Percentiles rank a stretch among this genome's conserved stretches.
These are phyloP conservation scores for Ennomos fuscantarius DNA, from an alignment of 2,888 invertebrate species.

Conservation along the genomic window DNA sequence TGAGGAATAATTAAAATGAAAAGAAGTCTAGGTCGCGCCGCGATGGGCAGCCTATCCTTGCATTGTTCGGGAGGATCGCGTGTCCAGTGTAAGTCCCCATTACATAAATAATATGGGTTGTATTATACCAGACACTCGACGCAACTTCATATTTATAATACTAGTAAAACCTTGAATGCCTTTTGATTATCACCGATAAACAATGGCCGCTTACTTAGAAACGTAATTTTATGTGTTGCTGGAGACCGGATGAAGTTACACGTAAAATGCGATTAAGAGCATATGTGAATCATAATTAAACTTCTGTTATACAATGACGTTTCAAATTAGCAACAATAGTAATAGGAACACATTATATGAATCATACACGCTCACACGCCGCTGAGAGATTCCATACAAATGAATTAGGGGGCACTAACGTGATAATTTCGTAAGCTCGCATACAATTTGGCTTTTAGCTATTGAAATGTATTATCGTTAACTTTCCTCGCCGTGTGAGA, in stretches of 20 bases:
- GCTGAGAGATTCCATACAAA: slow-evolving; percentile 75
- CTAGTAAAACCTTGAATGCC: slow-evolving; percentile 59
- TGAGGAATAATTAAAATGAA: slow-evolving; percentile 76
- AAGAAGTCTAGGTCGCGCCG: slow-evolving; percentile 80
- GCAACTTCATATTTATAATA: slow-evolving; percentile 67
- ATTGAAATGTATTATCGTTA: slow-evolving; percentile 83
- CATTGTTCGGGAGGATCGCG: slow-evolving; percentile 80
- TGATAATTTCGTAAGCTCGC: slow-evolving; percentile 78
- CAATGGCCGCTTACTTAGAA: slow-evolving; percentile 52
- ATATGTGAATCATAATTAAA: slow-evolving; percentile 61
- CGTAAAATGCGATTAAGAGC: slow-evolving; percentile 27
- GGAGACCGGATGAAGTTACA: slow-evolving; percentile 33
- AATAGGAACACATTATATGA: slow-evolving; percentile 71
- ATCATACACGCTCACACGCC: slow-evolving; percentile 70
- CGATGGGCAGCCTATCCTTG: slow-evolving; percentile 74
- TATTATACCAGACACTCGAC: slow-evolving; percentile 62
- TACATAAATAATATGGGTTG: slow-evolving; percentile 81
- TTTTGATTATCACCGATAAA: slow-evolving; percentile 55
- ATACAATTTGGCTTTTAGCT: slow-evolving; percentile 76
- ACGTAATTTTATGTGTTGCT: slow-evolving; percentile 43
- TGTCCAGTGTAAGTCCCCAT: slow-evolving; percentile 80
- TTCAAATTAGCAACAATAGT: slow-evolving; percentile 66
- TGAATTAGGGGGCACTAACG: slow-evolving; percentile 71
- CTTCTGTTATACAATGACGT: slow-evolving; percentile 51
- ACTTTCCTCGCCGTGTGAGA: slow-evolving; percentile 67